phyloP scores from a whole-genome alignment of 2,888 invertebrate species.

The Torymus tubicola region DNA sequence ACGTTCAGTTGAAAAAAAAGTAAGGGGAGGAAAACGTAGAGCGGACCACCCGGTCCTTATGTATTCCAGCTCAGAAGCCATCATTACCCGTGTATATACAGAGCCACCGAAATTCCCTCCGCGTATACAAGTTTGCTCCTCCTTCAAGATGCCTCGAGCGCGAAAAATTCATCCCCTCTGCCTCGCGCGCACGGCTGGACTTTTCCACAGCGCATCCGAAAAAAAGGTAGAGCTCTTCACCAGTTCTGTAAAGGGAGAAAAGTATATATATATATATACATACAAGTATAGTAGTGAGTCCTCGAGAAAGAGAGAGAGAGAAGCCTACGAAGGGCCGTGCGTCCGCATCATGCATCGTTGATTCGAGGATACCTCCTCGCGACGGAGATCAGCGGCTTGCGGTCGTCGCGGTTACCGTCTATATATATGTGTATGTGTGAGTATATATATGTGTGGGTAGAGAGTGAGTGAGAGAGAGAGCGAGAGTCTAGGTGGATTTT shows the following conservation, averaged over 20 bases:
- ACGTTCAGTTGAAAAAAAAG: too few relatives aligned
- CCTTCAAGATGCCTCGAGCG: slow-evolving; percentile 33
- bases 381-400: slow-evolving; percentile 43
- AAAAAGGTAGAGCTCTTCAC: too few relatives aligned
- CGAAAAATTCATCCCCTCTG: slow-evolving; percentile 35
- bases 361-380: slow-evolving; percentile 55
- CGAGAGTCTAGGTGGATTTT: slow-evolving; percentile 62
- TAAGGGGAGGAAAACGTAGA: too few relatives aligned
- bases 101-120: too few relatives aligned
- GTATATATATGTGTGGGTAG: neutral
- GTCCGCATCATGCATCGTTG: slow-evolving; percentile 56
- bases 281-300: too few relatives aligned
- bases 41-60: too few relatives aligned
- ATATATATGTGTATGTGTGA: slow-evolving; percentile 8
- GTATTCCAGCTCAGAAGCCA: neutral
- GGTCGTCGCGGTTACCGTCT: slow-evolving; percentile 55
- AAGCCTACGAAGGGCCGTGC: too few relatives aligned
- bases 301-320: too few relatives aligned
- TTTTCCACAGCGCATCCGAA: slow-evolving; percentile 5
- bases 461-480: slow-evolving; percentile 56
- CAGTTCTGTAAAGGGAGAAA: too few relatives aligned
- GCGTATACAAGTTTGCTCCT: neutral
- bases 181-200: slow-evolving; percentile 8
- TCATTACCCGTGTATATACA: slow-evolving; percentile 31
- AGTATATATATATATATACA: too few relatives aligned